These are phyloP conservation scores for Schizopygopsis pylzovi DNA, from an alignment of 2,797 vertebrate genomes.

Conservation along the genomic window DNA sequence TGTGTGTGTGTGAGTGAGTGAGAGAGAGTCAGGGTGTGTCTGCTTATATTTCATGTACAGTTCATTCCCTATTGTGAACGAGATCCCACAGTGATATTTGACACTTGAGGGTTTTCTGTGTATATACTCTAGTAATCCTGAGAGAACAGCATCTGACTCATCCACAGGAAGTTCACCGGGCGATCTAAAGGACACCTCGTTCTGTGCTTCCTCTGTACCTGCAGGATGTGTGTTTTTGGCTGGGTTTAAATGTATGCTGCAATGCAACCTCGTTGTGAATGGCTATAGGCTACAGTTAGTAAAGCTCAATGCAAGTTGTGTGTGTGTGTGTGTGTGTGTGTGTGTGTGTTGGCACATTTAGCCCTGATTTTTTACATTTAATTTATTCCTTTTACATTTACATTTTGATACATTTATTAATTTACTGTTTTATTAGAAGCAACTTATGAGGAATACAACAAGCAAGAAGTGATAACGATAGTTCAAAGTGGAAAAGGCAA, in stretches of 20 bases:
- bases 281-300: constrained; percentile 40
- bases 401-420: background rate
- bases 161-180: constrained; percentile 28
- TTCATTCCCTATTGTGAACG: background rate
- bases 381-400: background rate
- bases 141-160: constrained; percentile 39
- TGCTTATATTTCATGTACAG: constrained; percentile 36
- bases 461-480: background rate
- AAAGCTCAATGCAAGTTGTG: constrained; percentile 23
- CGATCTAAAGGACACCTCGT: constrained; percentile 23
- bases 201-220: constrained; percentile 21
- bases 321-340: constrained; percentile 20
- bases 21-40: constrained; percentile 33
- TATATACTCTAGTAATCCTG: constrained; percentile 18
- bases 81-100: constrained; percentile 37
- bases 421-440: background rate
- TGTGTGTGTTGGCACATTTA: constrained; percentile 2
- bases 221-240: constrained; percentile 34
- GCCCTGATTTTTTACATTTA: background rate
- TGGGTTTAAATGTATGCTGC: constrained; percentile 44
- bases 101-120: constrained; percentile 19
- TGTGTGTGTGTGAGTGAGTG: background rate
- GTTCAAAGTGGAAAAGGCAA: background rate
- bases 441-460: background rate
- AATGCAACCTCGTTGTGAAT: constrained; percentile 43